Base-by-base conservation (phyloP, 2,797 vertebrate genomes). In the Pipistrellus kuhlii region DNA sequence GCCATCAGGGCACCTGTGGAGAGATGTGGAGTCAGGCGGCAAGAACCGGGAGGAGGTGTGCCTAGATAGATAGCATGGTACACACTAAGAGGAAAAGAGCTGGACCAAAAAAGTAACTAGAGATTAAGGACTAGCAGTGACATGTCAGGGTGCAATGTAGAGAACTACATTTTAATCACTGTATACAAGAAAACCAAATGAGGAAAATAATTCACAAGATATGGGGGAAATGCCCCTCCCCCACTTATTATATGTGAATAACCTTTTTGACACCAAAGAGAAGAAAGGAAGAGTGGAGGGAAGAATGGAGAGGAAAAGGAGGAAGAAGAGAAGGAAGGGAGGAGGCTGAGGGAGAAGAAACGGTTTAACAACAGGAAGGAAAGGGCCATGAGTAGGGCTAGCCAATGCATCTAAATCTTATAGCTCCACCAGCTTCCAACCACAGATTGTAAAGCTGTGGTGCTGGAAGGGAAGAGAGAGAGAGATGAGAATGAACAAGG, bases 281-380 rank as follows among this genome's bases (percentile, higher is more conserved):
- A 44, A 14, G 9, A 88, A 53, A 77, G 46, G 69, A 57, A n/a
- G 30, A 27, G 66, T 77, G 21, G 8, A 87, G 23, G 23, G 57
- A 4, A 87, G 46, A 44, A 69, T 11, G 21, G 23, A 12, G 17
- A 44, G 17, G 23, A n/a, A 81, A 1, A 80, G 7, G 4, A 77
- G 55, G 51, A 35, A 1, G 44, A 44, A 44, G 10, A 5, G 10
- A 48, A 38, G 44, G 44, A 44, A 44, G 10, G 9, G 10, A 48
- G 38, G 8, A 46, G 18, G 17, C 55, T 14, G 44, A 94, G n/a
- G 11, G 55, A 38, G 11, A 5, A 53, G 80, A 82, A 77, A 95
- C 18, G 9, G 38, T 64, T 91, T 27, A 78, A 94, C 23, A 20
- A 77, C 5, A 82, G 25, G 68, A 88, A 95, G 69, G 23, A 92